phyloP scores from a whole-genome alignment of 2,113 vertebrate species.

The Mionectes macconnelli region DNA sequence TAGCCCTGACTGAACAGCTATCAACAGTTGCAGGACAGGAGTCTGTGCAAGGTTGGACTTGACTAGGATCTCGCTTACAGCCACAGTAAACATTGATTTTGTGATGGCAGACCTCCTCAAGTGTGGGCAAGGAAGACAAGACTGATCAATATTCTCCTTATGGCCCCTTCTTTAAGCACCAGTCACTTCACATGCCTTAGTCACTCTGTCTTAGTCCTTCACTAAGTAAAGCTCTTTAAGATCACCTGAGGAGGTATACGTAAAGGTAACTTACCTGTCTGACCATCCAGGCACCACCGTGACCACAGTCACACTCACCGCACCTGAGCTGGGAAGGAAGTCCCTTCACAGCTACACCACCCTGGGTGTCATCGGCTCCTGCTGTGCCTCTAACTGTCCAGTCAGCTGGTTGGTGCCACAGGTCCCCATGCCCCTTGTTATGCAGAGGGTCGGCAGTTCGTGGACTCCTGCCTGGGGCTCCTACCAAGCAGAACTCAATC shows the following conservation, averaged over 20 bases:
- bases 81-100: accelerated
- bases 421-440: accelerated
- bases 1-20: background rate
- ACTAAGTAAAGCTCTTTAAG: background rate
- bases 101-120: background rate
- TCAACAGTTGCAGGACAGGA: background rate
- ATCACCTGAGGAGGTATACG: background rate
- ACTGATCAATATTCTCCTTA: background rate
- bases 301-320: background rate
- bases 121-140: background rate
- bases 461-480: accelerated
- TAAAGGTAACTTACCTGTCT: background rate
- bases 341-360: too few species aligned
- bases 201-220: background rate
- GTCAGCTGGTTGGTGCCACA: too few species aligned
- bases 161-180: background rate
- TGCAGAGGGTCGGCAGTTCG: background rate
- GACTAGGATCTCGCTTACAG: background rate
- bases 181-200: background rate
- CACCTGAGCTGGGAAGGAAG: background rate
- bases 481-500: background rate
- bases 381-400: background rate
- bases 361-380: accelerated
- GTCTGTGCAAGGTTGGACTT: background rate
- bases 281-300: background rate